Base-by-base conservation (phyloP, 2,113 vertebrate species). In the Eurystomus gularis region DNA sequence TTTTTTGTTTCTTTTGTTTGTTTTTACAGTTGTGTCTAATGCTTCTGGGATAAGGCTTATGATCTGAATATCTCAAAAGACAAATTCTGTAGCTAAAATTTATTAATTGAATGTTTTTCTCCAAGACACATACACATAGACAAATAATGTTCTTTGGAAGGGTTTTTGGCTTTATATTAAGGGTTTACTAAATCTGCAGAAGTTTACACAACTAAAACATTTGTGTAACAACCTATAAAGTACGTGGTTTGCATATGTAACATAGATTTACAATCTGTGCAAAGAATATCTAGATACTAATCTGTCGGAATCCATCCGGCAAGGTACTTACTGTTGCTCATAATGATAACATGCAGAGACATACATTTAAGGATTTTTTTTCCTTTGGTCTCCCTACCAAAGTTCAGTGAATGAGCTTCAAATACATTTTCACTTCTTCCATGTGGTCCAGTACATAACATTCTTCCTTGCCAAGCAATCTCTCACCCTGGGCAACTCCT, bases 301-400 rank as follows among this genome's bases (percentile, higher is more conserved):
- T 42, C 26, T 39, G 15, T 76, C 24, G 78, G 60, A 75, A 75
- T 20, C 18, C 16, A 17, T 37, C 6, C 20, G 9, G 3, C 48
- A 65, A 60, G 6, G 26, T 21, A 49, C 13, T 46, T 76, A 35
- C 12, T 39, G 5, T 77, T 77, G 17, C 5, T 85, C 3, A 55
- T 60, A 75, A 54, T 15, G 42, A 42, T 42, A 42, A 11, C 15
- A 37, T 13, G 70, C 1, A 48, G 23, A 77, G 28, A 65, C 3
- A 84, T 15, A 51, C 0, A 44, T 51, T 33, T 44, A 49, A 6
- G 0, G 0, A 13, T 39, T 33, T 25, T 13, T 69, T 77, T 75
- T 19, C 17, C 7, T 62, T 66, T 84, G n/a, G 10, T 81, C 4
- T 71, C 17, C 26, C 17, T 84, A 42, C 11, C 5, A 8, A 68